A percentile compares a stretch with the other conserved stretches of the same genome.
Evolutionary conservation across 2,888 invertebrate genomes (phyloP).

Genomic region (Caenorhabditis becei): DNA sequence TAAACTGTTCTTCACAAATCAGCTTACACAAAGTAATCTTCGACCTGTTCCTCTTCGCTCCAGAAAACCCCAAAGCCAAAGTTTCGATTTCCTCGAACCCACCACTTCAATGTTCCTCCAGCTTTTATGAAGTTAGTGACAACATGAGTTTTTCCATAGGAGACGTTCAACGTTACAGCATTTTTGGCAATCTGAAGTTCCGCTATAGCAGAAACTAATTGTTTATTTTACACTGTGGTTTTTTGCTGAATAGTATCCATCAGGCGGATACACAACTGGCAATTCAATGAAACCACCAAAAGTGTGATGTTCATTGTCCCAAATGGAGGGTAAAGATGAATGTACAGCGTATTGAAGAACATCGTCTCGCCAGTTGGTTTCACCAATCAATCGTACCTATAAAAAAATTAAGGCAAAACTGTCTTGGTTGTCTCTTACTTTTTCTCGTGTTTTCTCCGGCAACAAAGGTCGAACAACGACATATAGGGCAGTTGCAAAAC

Average conservation of each 20-base stretch:
- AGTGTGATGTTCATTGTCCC: constrained; percentile 70
- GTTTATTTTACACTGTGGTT: constrained; percentile 40
- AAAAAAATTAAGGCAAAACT: not conserved
- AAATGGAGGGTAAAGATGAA: constrained; percentile 70
- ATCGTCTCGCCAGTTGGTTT: constrained; percentile 72
- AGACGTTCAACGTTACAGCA: constrained; percentile 46
- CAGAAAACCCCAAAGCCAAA: constrained; percentile 67
- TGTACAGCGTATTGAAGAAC: constrained; percentile 69
- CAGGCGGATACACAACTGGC: constrained; percentile 68
- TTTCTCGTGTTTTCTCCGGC: constrained; percentile 78
- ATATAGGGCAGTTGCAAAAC: constrained; percentile 75
- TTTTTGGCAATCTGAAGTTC: constrained; percentile 44
- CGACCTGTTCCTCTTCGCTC: constrained; percentile 56
- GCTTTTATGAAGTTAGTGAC: constrained; percentile 47
- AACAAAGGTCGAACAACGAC: constrained; percentile 74
- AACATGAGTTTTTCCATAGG: constrained; percentile 60
- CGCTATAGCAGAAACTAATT: no score
- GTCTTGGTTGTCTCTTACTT: constrained; percentile 57
- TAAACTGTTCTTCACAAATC: not conserved
- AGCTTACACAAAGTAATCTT: constrained; percentile 58
- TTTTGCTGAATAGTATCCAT: constrained; percentile 68
- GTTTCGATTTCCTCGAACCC: constrained; percentile 65
- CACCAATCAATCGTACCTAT: constrained; percentile 65
- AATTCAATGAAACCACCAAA: constrained; percentile 66
- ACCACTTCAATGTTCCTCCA: constrained; percentile 58